Base-by-base conservation (phyloP, 2,113 vertebrate species). In the Brachyistius frenatus region DNA sequence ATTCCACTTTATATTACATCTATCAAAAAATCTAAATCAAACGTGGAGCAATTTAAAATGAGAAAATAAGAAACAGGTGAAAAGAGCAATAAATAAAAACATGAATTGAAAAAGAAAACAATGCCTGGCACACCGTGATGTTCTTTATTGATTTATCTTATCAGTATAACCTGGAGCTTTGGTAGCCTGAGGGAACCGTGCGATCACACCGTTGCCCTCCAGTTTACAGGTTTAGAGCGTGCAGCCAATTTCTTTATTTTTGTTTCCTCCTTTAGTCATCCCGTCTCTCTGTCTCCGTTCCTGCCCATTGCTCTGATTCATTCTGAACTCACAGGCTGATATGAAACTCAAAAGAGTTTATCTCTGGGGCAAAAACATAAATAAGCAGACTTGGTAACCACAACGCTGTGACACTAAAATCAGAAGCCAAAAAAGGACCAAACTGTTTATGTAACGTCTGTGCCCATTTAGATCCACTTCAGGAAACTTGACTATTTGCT, bases 61-160 rank as follows among this genome's bases (percentile, higher is more conserved):
- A 23, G 23, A 23, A 23, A 23, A 23, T 23, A 23, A 23, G 23
- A 23, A 23, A 23, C 23, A 44, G 10, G 10, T 13, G 3, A 44
- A 44, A 9, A 44, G 41, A 13, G 13, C 9, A 44, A 44, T 44
- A 44, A 44, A 44, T 44, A 44, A 44, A 44, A 44, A 9, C 10
- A 44, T 44, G 4, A 9, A 44, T 11, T 13, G 41, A 11, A 11
- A 2, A 11, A 11, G 41, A 13, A 49, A 3, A 9, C 33, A 60
- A 32, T 8, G 16, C 9, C 41, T 41, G 49, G 47, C 36, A 37
- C 2, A 2, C 8, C 32, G 11, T n/a, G 7, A 37, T 15, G 11
- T 31, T 36, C 55, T 55, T 56, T 58, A 79, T 58, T 82, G 62
- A 75, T 79, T 70, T 33, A 60, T 9, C 32, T 71, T 8, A 33